Evolutionary conservation across 2,888 invertebrate species (phyloP), one percentile per base, ranked within the genome.

Genomic region (Chymomyza procnemis): DNA sequence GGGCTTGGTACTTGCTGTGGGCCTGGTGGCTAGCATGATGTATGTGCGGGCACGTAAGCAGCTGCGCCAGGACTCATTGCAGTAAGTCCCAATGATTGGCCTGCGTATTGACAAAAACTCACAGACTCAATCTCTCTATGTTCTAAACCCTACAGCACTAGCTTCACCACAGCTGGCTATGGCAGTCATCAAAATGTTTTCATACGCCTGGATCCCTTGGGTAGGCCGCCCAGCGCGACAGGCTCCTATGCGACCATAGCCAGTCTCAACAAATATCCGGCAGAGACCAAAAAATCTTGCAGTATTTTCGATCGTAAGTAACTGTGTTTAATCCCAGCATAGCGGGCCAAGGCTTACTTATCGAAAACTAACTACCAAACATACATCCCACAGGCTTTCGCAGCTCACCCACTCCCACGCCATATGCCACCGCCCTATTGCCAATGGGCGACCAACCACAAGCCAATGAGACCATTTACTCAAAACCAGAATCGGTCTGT

Each of bases 231-330:
- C 64, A 95, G 95, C 88, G 95, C 94, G 26, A 93, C 93, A 78
- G 96, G 95, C 73, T 96, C 95, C 79, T 96, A 96, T 87, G 96
- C 96, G 54, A 96, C 96, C 54, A 96, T 96, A 80, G 96, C 95
- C 67, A 96, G 96, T 90, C 92, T 96, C 81, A 95, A 96, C 88
- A 95, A 95, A 89, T 94, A 94, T 78, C 94, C 95, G 26, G 92
- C 82, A 61, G 90, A 90, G 64, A 79, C 88, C 48, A 90, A 91
- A 76, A 91, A 90, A 75, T 89, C 90, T 21, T 91, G 91, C 86
- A 90, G 90, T 84, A 87, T 88, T 69, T 89, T 90, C 74, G 89
- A 90, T 73, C 84, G 90, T 89, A 82, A 87, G 90, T 90, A 73
- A 4, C 26, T 14, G 19, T 41, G 14, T 61, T 59, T 61, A 48